Percentiles rank a stretch among this genome's conserved stretches.
phyloP scores from a whole-genome alignment of 2,113 vertebrate genomes.

The Gnathonemus echidnorhynchus region DNA sequence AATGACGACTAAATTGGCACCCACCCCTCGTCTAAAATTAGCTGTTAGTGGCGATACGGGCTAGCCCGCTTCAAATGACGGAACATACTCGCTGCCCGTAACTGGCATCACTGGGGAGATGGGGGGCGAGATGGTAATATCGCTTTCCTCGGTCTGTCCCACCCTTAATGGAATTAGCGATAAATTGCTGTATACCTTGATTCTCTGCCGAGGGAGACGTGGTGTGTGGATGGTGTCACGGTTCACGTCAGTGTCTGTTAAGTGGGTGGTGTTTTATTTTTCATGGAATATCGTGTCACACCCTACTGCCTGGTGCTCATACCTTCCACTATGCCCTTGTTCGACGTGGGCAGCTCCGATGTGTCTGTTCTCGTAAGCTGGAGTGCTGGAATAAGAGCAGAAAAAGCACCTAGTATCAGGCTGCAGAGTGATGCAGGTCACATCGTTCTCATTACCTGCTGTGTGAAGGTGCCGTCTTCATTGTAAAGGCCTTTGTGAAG shows the following conservation, averaged over 20 bases:
- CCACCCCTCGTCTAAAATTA: conserved; percentile 53
- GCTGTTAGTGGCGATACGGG: conserved; percentile 38
- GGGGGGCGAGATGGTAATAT: conserved; percentile 36
- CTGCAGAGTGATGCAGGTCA: conserved; percentile 58
- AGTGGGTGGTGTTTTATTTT: conserved; percentile 1
- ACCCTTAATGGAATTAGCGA: conserved; percentile 42
- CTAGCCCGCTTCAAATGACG: conserved; percentile 27
- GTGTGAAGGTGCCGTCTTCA: conserved; percentile 57
- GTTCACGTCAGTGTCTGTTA: not conserved
- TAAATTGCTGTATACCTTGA: conserved; percentile 40
- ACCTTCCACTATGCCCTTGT: not conserved
- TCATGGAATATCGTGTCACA: not conserved
- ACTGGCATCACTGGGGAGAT: conserved; percentile 32
- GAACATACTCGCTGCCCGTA: conserved; percentile 37
- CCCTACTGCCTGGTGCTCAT: not conserved
- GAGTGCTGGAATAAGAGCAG: not conserved
- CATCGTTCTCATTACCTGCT: conserved; percentile 57
- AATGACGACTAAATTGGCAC: conserved; percentile 54
- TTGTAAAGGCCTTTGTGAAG: conserved; percentile 58
- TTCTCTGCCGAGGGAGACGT: not conserved
- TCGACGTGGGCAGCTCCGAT: not conserved
- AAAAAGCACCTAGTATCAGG: conserved; percentile 25
- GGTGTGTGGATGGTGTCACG: not conserved
- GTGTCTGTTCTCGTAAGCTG: not conserved
- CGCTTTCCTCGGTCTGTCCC: conserved; percentile 40